Base-by-base conservation (phyloP, 2,888 invertebrate genomes). In the Drosophila putrida region DNA sequence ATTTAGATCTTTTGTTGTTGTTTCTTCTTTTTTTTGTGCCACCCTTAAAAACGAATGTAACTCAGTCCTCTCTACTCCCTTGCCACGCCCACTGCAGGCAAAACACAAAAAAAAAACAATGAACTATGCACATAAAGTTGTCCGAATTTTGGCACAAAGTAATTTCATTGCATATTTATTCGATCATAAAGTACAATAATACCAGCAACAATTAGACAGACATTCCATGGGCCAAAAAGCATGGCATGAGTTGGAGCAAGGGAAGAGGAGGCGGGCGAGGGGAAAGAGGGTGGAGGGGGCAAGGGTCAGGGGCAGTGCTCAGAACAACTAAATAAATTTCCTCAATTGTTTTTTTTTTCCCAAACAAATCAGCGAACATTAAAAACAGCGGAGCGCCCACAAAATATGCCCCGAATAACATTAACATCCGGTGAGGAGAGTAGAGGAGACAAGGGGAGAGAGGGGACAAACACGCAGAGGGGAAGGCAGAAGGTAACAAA, bases 361-460 rank as follows among this genome's bases (percentile, higher is more conserved):
- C 80, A 87, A 84, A 84, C 88, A 85, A 85, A 85, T 85, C 84
- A 81, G 83, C 83, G 73, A 39, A 54, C 83, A 81, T 88, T 88
- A 75, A 85, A 83, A 81, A 87, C 78, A 87, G 73, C 87, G 64
- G 50, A 75, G 73, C 82, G 50, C 71, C 78, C 76, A 77, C 73
- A 75, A 78, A 82, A 80, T 61, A 57, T 63, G 54, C 75, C 70
- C 49, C 54, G 11, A 61, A 75, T 61, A 76, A 74, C 76, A 76
- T 70, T 78, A 78, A 78, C 80, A 75, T 85, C 78, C 67, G 85
- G 65, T 70, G 15, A 20, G 54, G 57, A 46, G 44, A 6, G 9
- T 8, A 31, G 28, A 8, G 28, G 28, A 31, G 20, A 1, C 15
- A 49, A 10, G 5, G 15, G 28, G 2, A 13, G 10, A 1, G 25